phyloP scores from a whole-genome alignment of 2,888 invertebrate genomes.

The Scaptomyza parva region DNA sequence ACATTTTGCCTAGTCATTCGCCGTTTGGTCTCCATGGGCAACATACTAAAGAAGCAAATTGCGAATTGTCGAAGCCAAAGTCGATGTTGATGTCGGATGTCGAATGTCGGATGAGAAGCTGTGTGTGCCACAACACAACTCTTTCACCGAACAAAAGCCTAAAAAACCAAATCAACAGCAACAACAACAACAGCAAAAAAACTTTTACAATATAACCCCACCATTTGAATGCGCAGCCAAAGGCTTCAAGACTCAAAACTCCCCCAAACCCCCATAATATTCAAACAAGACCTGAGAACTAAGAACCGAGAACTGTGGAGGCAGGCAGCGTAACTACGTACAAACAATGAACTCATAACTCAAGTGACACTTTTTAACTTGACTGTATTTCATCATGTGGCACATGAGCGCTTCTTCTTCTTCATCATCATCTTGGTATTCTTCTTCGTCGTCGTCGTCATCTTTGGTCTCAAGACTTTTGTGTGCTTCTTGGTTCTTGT shows the following conservation, averaged over 20 bases:
- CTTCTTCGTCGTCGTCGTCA: constrained; percentile 15
- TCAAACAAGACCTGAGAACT: constrained; percentile 22
- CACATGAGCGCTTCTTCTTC: constrained; percentile 59
- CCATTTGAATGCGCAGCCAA: constrained; percentile 44
- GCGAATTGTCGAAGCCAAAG: constrained; percentile 10
- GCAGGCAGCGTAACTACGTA: constrained; percentile 64
- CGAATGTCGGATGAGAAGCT: too few relatives aligned
- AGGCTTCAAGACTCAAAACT: constrained; percentile 21
- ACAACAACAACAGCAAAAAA: constrained; percentile 57
- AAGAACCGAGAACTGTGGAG: constrained; percentile 7
- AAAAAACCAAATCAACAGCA: constrained; percentile 66
- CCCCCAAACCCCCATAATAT: neutral
- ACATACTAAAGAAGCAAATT: constrained; percentile 34
- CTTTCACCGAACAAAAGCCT: constrained; percentile 56
- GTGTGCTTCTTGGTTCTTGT: constrained; percentile 26
- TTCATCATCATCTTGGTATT: constrained; percentile 42
- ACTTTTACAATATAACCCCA: constrained; percentile 54
- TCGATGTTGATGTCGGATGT: constrained; percentile 8
- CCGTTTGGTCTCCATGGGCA: constrained; percentile 43
- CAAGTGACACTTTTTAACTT: constrained; percentile 84
- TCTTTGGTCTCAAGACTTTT: constrained; percentile 30
- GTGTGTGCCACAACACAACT: too few relatives aligned
- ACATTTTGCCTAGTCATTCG: constrained; percentile 30
- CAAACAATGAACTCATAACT: constrained; percentile 84
- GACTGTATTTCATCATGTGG: constrained; percentile 84